phyloP scores from a whole-genome alignment of 2,888 invertebrate species.

The Liopterus haemorrhoidalis region DNA sequence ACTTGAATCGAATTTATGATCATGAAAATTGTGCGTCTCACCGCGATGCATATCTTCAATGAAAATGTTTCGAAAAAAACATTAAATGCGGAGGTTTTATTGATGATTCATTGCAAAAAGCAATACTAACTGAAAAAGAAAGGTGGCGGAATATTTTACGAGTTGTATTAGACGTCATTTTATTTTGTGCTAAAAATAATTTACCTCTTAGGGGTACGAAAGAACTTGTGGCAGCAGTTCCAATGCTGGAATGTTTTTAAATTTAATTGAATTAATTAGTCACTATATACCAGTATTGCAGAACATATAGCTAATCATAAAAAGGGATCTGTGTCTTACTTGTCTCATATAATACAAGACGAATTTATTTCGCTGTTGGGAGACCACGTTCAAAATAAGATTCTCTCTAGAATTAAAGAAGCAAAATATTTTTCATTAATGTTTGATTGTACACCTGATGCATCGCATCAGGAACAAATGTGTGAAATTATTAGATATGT shows the following conservation, averaged over 20 bases:
- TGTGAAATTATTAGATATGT: constrained; percentile 9
- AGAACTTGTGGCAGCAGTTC: neutral
- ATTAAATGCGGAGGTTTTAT: neutral
- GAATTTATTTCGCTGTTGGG: constrained; percentile 20
- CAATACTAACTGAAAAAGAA: too few species aligned
- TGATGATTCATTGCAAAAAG: too few species aligned
- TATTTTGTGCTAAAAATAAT: too few species aligned
- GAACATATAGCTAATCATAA: constrained; percentile 9
- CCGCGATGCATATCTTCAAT: neutral
- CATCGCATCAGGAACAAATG: constrained; percentile 25
- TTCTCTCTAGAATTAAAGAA: constrained; percentile 22
- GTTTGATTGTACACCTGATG: constrained; percentile 26
- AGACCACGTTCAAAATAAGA: constrained; percentile 20
- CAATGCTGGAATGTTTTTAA: neutral
- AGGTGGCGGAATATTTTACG: too few species aligned
- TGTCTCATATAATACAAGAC: constrained; percentile 17
- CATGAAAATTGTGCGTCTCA: too few species aligned
- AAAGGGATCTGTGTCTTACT: constrained; percentile 20
- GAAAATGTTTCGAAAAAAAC: neutral
- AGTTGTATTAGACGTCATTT: too few species aligned
- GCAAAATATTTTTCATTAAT: constrained; percentile 27
- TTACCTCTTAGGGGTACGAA: neutral
- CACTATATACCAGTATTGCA: neutral
- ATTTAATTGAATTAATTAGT: neutral
- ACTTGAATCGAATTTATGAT: neutral